Evolutionary conservation across 2,888 invertebrate genomes (phyloP), one percentile per base, ranked within the genome.

Genomic region (Drosophila nigritarsus): DNA sequence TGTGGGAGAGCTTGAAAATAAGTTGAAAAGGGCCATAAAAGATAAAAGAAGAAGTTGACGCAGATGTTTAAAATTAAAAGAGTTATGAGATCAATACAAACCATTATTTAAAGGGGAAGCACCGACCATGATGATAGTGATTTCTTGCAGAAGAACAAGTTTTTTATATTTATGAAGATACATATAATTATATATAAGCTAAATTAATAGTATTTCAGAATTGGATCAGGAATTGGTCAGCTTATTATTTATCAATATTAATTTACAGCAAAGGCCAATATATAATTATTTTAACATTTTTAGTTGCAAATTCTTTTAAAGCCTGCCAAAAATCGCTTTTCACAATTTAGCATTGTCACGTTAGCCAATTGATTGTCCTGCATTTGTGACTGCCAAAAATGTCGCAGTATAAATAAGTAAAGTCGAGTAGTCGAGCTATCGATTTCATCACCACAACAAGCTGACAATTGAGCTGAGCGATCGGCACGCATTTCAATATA

Each of bases 401-500:
- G 65, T 63, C 53, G 61, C 42, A 73, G 50, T 64, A 50, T 78
- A 54, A 60, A 58, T 69, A 38, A 72, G 59, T 36, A 55, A 49
- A 60, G 54, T 62, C 51, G 7, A 56, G n/a, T 20, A 69, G 74
- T 71, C 60, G 32, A 60, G 71, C 59, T 71, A 86, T 71, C 82
- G 71, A 81, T 86, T 88, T 73, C 82, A 72, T 77, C 82, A 67
- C 77, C 81, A 86, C 74, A 86, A 71, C 50, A 65, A 68, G 78
- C 65, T 27, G 18, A 48, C 65, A 51, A 54, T 55, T 48, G 58
- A 70, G 51, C 75, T 27, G 69, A 62, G 29, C 77, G 66, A 60
- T 62, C 62, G 61, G 20, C 55, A 66, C 65, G 66, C 55, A 73
- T 70, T 71, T 55, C 50, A 56, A 59, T 75, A 65, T 54, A 27